Evolutionary conservation across 2,888 invertebrate species (phyloP).

Genomic region (Lampropteryx suffumata): DNA sequence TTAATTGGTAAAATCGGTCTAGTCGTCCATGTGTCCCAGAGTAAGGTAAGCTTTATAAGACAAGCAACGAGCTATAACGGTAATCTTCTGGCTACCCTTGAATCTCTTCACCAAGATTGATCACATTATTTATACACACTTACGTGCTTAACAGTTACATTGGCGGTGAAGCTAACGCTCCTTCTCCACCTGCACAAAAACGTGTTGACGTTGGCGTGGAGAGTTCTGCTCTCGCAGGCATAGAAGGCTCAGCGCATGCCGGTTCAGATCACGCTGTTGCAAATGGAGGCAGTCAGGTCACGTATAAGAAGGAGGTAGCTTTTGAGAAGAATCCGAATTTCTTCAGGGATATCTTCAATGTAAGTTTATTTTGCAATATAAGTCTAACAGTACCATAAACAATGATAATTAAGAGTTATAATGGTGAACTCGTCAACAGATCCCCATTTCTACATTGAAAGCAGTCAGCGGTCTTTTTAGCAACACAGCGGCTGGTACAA

Average conservation of each 20-base stretch:
- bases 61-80: no score
- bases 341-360: constrained; percentile 85
- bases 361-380: constrained; percentile 60
- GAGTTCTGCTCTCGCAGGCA: constrained; percentile 37
- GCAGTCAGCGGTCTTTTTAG: constrained; percentile 84
- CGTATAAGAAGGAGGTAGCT: constrained; percentile 56
- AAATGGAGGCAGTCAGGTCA: constrained; percentile 41
- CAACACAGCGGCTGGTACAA: constrained; percentile 72
- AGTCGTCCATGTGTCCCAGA: no score
- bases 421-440: constrained; percentile 69
- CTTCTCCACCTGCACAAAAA: constrained; percentile 48
- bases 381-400: not conserved
- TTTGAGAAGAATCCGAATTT: constrained; percentile 68
- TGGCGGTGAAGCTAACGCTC: constrained; percentile 45
- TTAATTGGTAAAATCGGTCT: no score
- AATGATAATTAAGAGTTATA: no score
- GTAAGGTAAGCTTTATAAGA: no score
- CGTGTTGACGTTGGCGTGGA: constrained; percentile 58
- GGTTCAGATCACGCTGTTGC: constrained; percentile 20
- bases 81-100: no score
- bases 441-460: constrained; percentile 85
- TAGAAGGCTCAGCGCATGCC: constrained; percentile 40
- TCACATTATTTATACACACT: no score
- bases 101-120: not conserved
- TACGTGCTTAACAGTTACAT: constrained; percentile 37